phyloP scores from a whole-genome alignment of 2,888 invertebrate genomes.

The Noctua janthe region DNA sequence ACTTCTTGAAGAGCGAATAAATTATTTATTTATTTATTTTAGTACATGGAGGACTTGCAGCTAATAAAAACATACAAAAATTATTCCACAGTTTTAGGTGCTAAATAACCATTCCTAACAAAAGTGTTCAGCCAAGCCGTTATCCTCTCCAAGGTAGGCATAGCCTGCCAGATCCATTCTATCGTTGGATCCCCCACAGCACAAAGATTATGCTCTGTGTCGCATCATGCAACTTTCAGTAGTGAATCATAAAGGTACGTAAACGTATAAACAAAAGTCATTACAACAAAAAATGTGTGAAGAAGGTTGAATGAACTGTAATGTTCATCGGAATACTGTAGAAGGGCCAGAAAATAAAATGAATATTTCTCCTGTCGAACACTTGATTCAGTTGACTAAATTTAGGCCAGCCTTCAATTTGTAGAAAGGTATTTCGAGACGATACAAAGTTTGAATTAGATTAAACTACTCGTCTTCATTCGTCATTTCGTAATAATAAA shows the following conservation, averaged over 20 bases:
- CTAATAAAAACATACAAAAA: too few species aligned
- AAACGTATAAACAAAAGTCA: background rate
- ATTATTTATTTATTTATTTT: too few species aligned
- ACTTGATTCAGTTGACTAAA: constrained; percentile 30
- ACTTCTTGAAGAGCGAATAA: background rate
- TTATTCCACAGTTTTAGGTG: background rate
- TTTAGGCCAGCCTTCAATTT: constrained; percentile 51
- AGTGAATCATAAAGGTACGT: background rate
- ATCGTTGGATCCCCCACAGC: background rate
- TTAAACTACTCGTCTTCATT: constrained; percentile 41
- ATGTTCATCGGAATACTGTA: background rate
- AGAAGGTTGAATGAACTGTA: constrained; percentile 6
- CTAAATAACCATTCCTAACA: background rate
- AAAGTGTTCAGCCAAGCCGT: background rate
- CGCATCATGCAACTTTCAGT: background rate
- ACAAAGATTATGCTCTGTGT: background rate
- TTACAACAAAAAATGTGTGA: background rate
- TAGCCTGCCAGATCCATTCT: background rate
- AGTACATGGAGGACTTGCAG: too few species aligned
- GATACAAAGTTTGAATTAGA: constrained; percentile 52
- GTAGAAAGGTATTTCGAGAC: constrained; percentile 37
- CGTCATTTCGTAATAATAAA: constrained; percentile 37
- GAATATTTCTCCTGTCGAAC: constrained; percentile 20
- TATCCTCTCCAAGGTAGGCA: background rate
- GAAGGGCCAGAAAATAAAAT: background rate